Percentiles rank a stretch among this genome's conserved stretches.
phyloP scores from a whole-genome alignment of 2,113 vertebrate genomes.

The Carassius auratus region DNA sequence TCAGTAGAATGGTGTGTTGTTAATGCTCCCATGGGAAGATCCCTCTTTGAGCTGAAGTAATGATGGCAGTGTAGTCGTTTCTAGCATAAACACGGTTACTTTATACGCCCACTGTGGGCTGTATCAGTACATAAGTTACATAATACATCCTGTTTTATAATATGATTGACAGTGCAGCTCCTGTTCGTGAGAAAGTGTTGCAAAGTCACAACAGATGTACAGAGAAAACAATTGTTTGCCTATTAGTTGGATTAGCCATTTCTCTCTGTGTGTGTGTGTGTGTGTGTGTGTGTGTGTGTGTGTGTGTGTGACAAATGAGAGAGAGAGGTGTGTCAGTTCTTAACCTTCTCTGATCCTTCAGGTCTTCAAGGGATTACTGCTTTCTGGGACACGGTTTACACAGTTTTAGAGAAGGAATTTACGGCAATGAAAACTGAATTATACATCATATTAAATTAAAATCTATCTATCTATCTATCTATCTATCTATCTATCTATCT shows the following conservation, averaged over 20 bases:
- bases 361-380: not conserved
- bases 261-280: not conserved
- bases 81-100: not conserved
- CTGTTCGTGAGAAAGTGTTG: not conserved
- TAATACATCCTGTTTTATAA: slow-evolving; percentile 9
- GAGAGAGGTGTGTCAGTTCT: not conserved
- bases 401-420: not conserved
- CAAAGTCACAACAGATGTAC: not conserved
- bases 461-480: too few species aligned
- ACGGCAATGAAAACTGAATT: not conserved
- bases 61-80: slow-evolving; percentile 7
- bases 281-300: not conserved
- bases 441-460: too few species aligned
- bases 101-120: not conserved
- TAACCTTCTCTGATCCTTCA: slow-evolving; percentile 18
- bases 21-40: not conserved
- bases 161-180: not conserved
- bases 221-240: not conserved
- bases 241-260: not conserved
- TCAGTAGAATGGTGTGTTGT: not conserved
- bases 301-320: not conserved
- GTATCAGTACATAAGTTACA: not conserved
- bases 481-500: not conserved
- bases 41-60: not conserved
- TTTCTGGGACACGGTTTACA: not conserved